A percentile compares a stretch with the other conserved stretches of the same genome.
phyloP scores from a whole-genome alignment of 2,888 invertebrate genomes.

The Parelbella ahira region DNA sequence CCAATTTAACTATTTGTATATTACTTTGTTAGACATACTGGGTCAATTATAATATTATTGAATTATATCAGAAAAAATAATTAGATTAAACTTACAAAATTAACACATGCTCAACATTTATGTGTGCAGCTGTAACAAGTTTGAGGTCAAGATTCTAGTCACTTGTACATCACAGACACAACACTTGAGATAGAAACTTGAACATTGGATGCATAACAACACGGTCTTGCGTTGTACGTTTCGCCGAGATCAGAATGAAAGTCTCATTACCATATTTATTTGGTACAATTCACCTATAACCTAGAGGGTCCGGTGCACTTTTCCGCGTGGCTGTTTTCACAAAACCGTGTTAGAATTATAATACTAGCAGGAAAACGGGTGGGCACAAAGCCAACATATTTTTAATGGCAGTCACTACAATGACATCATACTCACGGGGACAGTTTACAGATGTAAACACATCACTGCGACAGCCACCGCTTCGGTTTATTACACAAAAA shows the following conservation, averaged over 20 bases:
- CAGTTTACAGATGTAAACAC: slow-evolving; percentile 76
- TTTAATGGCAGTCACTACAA: slow-evolving; percentile 70
- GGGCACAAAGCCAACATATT: slow-evolving; percentile 78
- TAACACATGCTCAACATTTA: background rate
- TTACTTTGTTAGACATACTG: background rate
- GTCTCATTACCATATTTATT: slow-evolving; percentile 49
- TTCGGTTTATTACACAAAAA: slow-evolving; percentile 41
- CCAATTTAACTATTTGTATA: too few species aligned
- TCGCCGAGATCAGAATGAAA: slow-evolving; percentile 35
- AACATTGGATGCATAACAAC: slow-evolving; percentile 17
- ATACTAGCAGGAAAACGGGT: slow-evolving; percentile 70
- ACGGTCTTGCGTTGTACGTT: slow-evolving; percentile 23
- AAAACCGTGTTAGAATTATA: slow-evolving; percentile 58
- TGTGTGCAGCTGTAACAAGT: background rate
- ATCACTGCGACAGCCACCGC: slow-evolving; percentile 58
- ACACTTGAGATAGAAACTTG: slow-evolving; percentile 13
- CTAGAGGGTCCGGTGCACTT: slow-evolving; percentile 59
- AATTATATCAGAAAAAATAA: too few species aligned
- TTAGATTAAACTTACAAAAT: slow-evolving; percentile 2
- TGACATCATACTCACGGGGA: slow-evolving; percentile 78
- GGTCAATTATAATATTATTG: background rate
- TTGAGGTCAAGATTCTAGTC: slow-evolving; percentile 7
- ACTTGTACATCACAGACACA: slow-evolving; percentile 7
- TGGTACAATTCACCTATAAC: slow-evolving; percentile 57
- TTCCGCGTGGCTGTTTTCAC: slow-evolving; percentile 60